phyloP scores from a whole-genome alignment of 2,888 invertebrate genomes.

The Resseliella maxima region DNA sequence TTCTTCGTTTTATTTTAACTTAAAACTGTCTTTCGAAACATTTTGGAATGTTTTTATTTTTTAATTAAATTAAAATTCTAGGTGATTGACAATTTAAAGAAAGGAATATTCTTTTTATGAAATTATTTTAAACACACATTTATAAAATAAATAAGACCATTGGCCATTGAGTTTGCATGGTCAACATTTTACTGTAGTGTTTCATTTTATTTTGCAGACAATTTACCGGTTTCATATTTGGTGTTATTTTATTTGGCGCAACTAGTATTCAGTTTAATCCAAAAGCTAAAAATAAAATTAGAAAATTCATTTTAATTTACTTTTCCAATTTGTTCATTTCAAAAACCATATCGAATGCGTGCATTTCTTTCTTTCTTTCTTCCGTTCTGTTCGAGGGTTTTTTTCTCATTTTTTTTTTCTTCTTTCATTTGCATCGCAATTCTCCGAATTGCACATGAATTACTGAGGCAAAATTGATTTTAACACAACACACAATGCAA shows the following conservation, averaged over 20 bases:
- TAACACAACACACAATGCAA: neutral
- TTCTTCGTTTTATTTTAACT: no score
- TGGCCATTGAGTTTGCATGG: neutral
- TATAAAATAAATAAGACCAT: no score
- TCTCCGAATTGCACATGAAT: neutral
- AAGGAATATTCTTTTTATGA: no score
- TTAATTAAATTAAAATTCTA: no score
- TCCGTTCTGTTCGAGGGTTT: neutral
- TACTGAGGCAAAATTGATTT: neutral
- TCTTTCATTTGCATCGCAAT: no score
- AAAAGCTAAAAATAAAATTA: neutral
- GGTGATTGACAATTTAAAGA: no score
- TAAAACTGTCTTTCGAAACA: no score
- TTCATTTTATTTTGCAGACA: neutral
- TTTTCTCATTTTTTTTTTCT: no score
- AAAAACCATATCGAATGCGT: neutral
- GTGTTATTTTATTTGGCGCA: neutral
- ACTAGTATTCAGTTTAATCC: constrained; percentile 12
- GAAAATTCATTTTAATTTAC: neutral
- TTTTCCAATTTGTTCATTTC: constrained; percentile 10
- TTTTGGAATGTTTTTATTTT: no score
- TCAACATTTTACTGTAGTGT: neutral
- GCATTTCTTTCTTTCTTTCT: neutral
- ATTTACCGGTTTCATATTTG: neutral
- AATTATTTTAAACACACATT: no score